phyloP scores from a whole-genome alignment of 2,113 vertebrate species.

The Dasypus novemcinctus region DNA sequence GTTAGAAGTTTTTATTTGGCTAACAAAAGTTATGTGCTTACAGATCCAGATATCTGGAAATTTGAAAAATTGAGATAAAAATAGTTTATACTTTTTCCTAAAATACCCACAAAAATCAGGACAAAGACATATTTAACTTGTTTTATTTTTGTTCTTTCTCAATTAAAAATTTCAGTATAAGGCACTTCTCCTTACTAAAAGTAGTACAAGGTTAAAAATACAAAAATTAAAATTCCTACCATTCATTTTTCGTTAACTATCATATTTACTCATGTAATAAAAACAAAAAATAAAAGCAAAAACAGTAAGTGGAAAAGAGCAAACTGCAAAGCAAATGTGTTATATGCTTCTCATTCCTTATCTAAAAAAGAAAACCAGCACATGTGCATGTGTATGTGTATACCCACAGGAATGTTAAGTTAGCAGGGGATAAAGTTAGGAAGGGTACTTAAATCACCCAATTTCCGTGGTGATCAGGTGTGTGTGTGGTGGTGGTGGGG shows the following conservation, averaged over 20 bases:
- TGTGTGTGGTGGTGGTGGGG: too few species aligned
- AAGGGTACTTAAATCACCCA: not conserved
- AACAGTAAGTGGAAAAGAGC: not conserved
- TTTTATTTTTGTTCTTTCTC: not conserved
- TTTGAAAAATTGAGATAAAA: not conserved
- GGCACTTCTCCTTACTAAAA: not conserved
- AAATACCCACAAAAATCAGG: not conserved
- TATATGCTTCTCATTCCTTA: not conserved
- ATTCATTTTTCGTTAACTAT: not conserved
- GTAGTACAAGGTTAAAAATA: not conserved
- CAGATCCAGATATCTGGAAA: not conserved
- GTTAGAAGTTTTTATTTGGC: not conserved
- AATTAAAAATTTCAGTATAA: not conserved
- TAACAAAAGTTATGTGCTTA: not conserved
- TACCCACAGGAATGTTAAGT: not conserved
- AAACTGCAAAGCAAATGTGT: not conserved
- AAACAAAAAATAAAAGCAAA: not conserved
- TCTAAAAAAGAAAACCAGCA: slow-evolving; percentile 10
- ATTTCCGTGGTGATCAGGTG: not conserved
- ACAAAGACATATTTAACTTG: not conserved
- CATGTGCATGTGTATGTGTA: not conserved
- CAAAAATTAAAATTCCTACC: not conserved
- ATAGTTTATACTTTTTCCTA: not conserved
- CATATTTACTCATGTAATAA: not conserved
- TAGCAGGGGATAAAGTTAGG: not conserved